Base-by-base conservation (phyloP, 2,797 vertebrate species). In the Acrocephalus scirpaceus region DNA sequence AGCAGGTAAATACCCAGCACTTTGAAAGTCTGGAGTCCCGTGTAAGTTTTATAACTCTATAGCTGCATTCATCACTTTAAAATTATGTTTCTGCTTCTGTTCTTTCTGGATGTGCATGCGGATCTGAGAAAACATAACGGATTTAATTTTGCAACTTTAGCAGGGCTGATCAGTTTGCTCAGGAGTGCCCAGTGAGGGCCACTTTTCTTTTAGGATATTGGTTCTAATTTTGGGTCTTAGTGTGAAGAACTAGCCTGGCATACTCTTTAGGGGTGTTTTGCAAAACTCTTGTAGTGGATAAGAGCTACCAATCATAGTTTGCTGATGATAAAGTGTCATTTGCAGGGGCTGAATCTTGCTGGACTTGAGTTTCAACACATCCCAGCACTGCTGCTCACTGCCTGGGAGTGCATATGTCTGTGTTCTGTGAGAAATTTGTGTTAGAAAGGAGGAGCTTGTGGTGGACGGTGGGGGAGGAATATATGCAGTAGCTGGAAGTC, bases 401-500 rank as follows among this genome's bases (percentile, higher is more conserved):
- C 50, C 75, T 73, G 77, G 45, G 34, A 81, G 71, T 34, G 44
- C 32, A 5, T 62, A 87, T 56, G 66, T 72, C 84, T 85, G 61
- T 5, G 57, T 92, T 66, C 79, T 56, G 57, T 25, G 86, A 71
- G 83, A 75, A 72, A 88, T 84, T 90, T 93, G 61, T 83, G 76
- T 93, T 76, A 44, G 88, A 73, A 93, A 96, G 82, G 79, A 93
- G 81, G 71, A 92, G 85, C 80, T 94, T 82, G 61, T 9, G 44
- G n/a, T 78, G 79, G 38, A 60, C 44, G 26, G 38, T 4, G 8
- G 11, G 32, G 16, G 11, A 26, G 36, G 51, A 57, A 57, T 73
- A 78, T 51, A 42, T 44, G 53, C 21, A 5, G 67, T 64, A 75
- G 62, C 58, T 91, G 87, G 27, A 78, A 94, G 67, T 34, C 67